Evolutionary conservation across 2,888 invertebrate genomes (phyloP).

Genomic region (Erebia epiphron): DNA sequence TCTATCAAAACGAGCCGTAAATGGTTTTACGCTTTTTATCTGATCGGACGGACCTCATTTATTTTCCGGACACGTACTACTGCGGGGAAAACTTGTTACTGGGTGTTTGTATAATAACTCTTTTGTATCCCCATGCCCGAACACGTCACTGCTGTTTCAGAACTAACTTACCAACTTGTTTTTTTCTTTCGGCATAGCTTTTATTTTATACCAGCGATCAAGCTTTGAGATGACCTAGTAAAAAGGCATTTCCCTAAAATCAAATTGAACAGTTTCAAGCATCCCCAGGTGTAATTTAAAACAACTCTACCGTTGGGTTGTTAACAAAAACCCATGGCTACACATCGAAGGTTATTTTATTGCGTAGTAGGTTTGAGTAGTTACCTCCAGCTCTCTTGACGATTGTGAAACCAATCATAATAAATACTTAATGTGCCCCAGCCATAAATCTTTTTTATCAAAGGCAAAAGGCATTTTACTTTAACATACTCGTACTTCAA

Average conservation of each 20-base stretch:
- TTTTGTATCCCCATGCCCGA: constrained; percentile 7
- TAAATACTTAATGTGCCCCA: neutral
- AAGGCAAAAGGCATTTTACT: constrained; percentile 18
- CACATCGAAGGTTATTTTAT: too few species aligned
- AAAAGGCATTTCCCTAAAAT: neutral
- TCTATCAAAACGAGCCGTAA: constrained; percentile 10
- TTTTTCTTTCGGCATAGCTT: neutral
- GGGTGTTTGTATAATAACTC: constrained; percentile 19
- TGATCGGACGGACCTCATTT: constrained; percentile 7
- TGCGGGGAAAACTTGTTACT: constrained; percentile 11
- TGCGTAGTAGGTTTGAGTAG: neutral
- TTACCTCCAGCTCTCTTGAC: neutral
- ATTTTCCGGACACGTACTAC: constrained; percentile 2
- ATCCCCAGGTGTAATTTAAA: too few species aligned
- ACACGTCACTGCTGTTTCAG: neutral
- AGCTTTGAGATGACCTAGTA: neutral
- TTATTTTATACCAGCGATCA: too few species aligned
- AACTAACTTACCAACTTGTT: neutral
- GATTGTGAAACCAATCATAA: neutral
- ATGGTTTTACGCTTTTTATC: constrained; percentile 6
- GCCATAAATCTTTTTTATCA: constrained; percentile 16
- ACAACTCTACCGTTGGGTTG: too few species aligned
- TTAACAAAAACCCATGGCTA: too few species aligned
- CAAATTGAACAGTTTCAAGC: too few species aligned
- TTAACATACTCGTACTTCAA: constrained; percentile 27